Evolutionary conservation across 2,888 invertebrate species (phyloP), one percentile per base, ranked within the genome.

Genomic region (Drosophila rellima): DNA sequence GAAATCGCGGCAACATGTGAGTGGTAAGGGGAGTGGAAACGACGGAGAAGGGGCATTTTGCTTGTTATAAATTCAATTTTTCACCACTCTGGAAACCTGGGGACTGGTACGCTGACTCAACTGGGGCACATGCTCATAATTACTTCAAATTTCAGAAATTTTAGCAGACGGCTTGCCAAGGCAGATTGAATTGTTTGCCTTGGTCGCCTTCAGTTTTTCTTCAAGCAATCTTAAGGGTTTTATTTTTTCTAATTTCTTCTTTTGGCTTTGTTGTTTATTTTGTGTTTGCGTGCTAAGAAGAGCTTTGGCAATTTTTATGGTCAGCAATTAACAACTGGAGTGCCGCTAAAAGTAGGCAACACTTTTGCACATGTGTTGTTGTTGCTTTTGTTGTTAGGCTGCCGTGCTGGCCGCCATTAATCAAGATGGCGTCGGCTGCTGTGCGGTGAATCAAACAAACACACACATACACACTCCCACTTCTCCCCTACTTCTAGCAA

Each of bases 11-110:
- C 66, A 62, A 61, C 64, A 75, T 78, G 66, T 74, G 64, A 59
- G 55, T 48, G 33, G 39, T 10, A 15, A 8, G 26, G 33, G 54
- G 8, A 13, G 11, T 33, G 33, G 33, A 26, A 26, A 26, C 26
- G 1, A 20, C 8, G 37, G 18, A 5, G 50, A 33, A 4, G 56
- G 56, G 47, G 79, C 80, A 82, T 79, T 67, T 79, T 68, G 70
- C 72, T 83, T 86, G 70, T 77, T 88, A 72, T 83, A 86, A 83
- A 86, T 88, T 86, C 74, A 76, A 88, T 83, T 88, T 83, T 69
- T 68, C 68, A 80, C 48, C 70, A 57, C 72, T 75, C 63, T 63
- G 64, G 62, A 47, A 60, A 65, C 54, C 50, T 18, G 31, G 45
- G 29, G 23, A 42, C 54, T 39, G 20, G 8, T n/a, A 10, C 13